phyloP scores from a whole-genome alignment of 2,113 vertebrate species.

The Barbus barbus region DNA sequence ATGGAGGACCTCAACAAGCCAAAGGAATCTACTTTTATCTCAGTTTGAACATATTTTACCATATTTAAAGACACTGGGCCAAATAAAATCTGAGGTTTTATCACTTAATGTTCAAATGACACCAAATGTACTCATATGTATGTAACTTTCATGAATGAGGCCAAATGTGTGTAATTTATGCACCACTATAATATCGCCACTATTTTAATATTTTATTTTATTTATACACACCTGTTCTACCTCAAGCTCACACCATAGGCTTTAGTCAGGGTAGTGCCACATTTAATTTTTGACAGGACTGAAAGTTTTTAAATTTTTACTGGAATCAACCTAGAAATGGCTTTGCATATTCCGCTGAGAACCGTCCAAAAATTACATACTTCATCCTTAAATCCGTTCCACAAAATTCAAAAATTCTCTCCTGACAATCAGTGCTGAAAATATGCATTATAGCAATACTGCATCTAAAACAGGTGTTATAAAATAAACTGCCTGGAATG shows the following conservation, averaged over 20 bases:
- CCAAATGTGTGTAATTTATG: too few relatives aligned
- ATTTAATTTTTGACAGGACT: background rate
- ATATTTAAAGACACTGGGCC: background rate
- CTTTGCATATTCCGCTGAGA: background rate
- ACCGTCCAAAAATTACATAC: background rate
- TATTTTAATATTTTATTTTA: background rate
- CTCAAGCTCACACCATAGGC: too few relatives aligned
- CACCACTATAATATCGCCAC: too few relatives aligned
- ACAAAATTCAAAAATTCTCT: background rate
- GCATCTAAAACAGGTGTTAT: conserved; percentile 17
- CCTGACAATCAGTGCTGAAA: background rate
- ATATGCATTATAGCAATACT: conserved; percentile 1
- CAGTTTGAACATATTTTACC: background rate
- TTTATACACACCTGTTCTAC: too few relatives aligned
- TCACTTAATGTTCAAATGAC: background rate
- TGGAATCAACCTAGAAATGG: background rate
- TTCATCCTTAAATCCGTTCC: background rate
- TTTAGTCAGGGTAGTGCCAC: background rate
- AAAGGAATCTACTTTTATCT: background rate
- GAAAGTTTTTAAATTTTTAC: background rate
- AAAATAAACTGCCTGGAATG: conserved; percentile 28
- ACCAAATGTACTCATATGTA: background rate
- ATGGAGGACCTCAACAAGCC: background rate
- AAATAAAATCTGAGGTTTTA: background rate
- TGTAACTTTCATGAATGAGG: background rate